Evolutionary conservation across 1,140 invertebrate genomes (phyloP).

Genomic region (Druon quercuslanigerum): DNA sequence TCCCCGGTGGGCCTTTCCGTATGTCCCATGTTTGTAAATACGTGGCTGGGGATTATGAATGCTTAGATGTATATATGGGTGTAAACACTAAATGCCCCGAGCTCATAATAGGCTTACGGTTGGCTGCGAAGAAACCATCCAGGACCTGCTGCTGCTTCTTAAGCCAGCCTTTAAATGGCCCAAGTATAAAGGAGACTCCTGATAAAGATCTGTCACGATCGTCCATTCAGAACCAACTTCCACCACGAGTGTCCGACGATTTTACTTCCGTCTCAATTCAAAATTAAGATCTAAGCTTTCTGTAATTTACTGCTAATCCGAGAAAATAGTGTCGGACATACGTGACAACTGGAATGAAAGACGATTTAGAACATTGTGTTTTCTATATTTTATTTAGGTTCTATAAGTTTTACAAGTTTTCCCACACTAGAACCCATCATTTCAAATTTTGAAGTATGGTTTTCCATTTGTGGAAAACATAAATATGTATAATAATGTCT

Average conservation of each 20-base stretch:
- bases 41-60: slow-evolving; percentile 34
- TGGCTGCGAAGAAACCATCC: slow-evolving; percentile 8
- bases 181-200: neutral
- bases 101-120: slow-evolving; percentile 40
- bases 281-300: neutral
- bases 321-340: too few relatives aligned
- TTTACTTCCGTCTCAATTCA: slow-evolving; percentile 4
- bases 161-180: neutral
- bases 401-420: too few relatives aligned
- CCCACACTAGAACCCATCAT: too few relatives aligned
- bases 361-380: too few relatives aligned
- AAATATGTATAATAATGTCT: too few relatives aligned
- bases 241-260: neutral
- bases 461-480: too few relatives aligned
- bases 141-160: slow-evolving; percentile 2
- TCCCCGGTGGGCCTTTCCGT: slow-evolving; percentile 39
- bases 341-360: neutral
- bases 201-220: slow-evolving; percentile 5
- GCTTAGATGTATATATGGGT: slow-evolving; percentile 1
- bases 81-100: slow-evolving; percentile 47
- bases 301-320: too few relatives aligned
- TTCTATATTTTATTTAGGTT: too few relatives aligned
- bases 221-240: neutral
- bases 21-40: slow-evolving; percentile 46
- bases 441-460: too few relatives aligned